Percentiles rank a stretch among this genome's conserved stretches.
Conservation (phyloP, 2,797 vertebrate genomes). For the Falco berigora region DNA sequence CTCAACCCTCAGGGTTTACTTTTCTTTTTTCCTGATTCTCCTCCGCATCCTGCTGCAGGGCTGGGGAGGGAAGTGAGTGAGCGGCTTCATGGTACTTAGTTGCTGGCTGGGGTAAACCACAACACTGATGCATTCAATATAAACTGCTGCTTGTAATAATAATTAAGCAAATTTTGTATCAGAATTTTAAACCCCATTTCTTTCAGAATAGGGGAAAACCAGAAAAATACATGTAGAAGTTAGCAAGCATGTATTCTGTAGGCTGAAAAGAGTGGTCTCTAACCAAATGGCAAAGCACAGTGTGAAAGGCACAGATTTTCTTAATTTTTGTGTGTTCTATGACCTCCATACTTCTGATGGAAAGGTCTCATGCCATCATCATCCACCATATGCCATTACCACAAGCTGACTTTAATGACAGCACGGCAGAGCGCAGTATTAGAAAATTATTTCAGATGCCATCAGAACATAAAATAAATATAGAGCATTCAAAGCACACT, state of each 20-base stretch:
- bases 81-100: no score
- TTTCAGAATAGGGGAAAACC: neutral
- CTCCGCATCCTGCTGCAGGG: no score
- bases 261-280: neutral
- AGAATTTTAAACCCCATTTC: neutral
- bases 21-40: no score
- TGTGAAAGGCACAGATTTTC: neutral
- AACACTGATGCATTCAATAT: neutral
- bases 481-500: neutral
- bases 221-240: neutral
- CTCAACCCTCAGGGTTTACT: no score
- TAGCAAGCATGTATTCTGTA: neutral
- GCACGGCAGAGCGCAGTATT: neutral
- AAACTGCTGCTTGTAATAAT: neutral
- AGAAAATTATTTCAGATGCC: neutral
- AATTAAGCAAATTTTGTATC: neutral
- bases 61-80: no score
- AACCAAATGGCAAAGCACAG: neutral
- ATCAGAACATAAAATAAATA: neutral
- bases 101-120: no score
- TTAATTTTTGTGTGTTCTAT: neutral
- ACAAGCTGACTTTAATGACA: neutral
- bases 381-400: neutral
- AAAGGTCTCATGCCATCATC: neutral
- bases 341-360: neutral